Evolutionary conservation across 2,113 vertebrate genomes (phyloP), one percentile per base, ranked within the genome.

Genomic region (Cinclus cinclus): DNA sequence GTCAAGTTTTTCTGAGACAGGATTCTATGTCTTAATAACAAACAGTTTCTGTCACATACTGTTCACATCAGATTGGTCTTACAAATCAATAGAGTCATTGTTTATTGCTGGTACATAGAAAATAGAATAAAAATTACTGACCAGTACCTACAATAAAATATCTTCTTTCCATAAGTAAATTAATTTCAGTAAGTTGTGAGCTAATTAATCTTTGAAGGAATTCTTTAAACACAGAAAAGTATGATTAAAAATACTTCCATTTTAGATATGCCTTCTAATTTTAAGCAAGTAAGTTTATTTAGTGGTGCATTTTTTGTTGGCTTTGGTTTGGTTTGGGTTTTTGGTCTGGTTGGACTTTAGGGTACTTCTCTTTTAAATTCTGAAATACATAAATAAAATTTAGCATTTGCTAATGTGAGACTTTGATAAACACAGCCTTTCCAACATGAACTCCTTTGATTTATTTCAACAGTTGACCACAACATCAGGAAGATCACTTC

Each of bases 1-100:
- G 98, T 98, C 97, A 98, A 96, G 94, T 87, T 97, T 98, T 98
- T 98, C 97, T 97, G 95, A 98, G 95, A 98, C 94, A 94, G 97
- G 97, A 98, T 97, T 98, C 98, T 98, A 76, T 98, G 97, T 98
- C 97, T 98, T 98, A 98, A 98, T 98, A 98, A 98, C 96, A 96
- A 98, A 97, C 95, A 94, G 96, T 87, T 97, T 98, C 94, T 97
- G 96, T 97, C 96, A 96, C 73, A 97, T 95, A 94, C 94, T 97
- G 94, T 98, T 98, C 96, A 96, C 96, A 97, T 98, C 97, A 98
- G 92, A 91, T 95, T 92, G 94, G 94, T 96, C 98, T 96, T 97
- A 95, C 92, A 97, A 98, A 98, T 98, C 97, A 97, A 97, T 87
- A 87, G 81, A 87, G 91, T 91, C 97, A 30, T 74, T 96, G 91